A percentile compares a stretch with the other conserved stretches of the same genome.
Conservation (phyloP, 1,140 invertebrate species). For the Aphaenogaster ashmeadi region DNA sequence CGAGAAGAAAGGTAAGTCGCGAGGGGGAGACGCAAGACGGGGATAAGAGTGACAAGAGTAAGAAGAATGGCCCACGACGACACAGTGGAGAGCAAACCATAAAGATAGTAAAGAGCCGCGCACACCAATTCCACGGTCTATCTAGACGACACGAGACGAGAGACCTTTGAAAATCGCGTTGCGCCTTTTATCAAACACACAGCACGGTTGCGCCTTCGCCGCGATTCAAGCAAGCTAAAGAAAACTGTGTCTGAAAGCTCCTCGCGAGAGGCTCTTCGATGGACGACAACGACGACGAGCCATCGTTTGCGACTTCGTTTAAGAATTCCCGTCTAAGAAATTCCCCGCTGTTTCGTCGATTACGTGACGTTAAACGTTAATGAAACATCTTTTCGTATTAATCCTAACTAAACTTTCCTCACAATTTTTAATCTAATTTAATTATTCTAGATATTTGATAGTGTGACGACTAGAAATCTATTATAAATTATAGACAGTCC, state of each 20-base stretch:
- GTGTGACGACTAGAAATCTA: neutral
- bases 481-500: neutral
- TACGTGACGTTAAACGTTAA: neutral
- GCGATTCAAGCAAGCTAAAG: conserved; percentile 57
- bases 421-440: conserved; percentile 5
- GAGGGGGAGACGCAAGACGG: conserved; percentile 21
- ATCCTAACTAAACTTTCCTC: conserved; percentile 3
- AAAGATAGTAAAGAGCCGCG: conserved; percentile 63
- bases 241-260: conserved; percentile 58
- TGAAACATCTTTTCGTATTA: conserved; percentile 15
- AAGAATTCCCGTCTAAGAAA: conserved; percentile 22
- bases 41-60: conserved; percentile 63
- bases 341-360: conserved; percentile 4
- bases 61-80: conserved; percentile 57
- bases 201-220: conserved; percentile 47
- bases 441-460: neutral
- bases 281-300: conserved; percentile 23
- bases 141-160: conserved; percentile 56
- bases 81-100: conserved; percentile 63
- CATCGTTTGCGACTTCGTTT: conserved; percentile 44
- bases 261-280: conserved; percentile 46
- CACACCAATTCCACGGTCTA: conserved; percentile 60
- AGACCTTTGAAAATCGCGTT: conserved; percentile 65
- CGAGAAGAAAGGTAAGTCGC: conserved; percentile 52
- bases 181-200: conserved; percentile 62